These are phyloP conservation scores for Diprion similis DNA, from an alignment of 1,140 invertebrate species.

Conservation along the genomic window DNA sequence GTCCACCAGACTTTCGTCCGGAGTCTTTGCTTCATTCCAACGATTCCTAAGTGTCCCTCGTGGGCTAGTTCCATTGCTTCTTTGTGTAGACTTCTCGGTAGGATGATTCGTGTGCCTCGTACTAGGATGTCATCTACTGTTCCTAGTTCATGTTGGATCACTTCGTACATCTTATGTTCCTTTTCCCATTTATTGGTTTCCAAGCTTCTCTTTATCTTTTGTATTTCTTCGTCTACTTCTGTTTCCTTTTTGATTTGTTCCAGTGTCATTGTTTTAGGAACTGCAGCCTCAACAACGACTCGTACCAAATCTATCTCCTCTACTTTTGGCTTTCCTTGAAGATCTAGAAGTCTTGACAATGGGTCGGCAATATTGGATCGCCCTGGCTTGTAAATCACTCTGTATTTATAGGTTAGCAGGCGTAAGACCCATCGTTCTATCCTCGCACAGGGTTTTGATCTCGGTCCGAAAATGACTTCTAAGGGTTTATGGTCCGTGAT, in stretches of 20 bases:
- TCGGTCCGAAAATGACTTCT: slow-evolving; percentile 32
- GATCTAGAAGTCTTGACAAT: slow-evolving; percentile 34
- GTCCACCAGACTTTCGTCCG: slow-evolving; percentile 36
- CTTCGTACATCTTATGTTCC: slow-evolving; percentile 23
- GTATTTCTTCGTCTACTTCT: slow-evolving; percentile 15
- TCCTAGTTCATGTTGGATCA: slow-evolving; percentile 22
- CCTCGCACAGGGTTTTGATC: slow-evolving; percentile 45
- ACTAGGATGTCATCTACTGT: slow-evolving; percentile 21
- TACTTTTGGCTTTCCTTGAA: slow-evolving; percentile 12
- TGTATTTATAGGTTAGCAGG: slow-evolving; percentile 46
- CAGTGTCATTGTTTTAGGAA: too few species aligned
- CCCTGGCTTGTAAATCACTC: slow-evolving; percentile 42
- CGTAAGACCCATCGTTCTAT: slow-evolving; percentile 50
- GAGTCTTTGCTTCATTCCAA: slow-evolving; percentile 34
- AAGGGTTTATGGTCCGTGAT: slow-evolving; percentile 48
- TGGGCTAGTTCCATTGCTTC: slow-evolving; percentile 28
- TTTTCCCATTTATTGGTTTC: slow-evolving; percentile 20
- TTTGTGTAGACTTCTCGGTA: slow-evolving; percentile 23
- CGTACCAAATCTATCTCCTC: not conserved
- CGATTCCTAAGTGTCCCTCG: slow-evolving; percentile 35
- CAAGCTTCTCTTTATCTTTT: slow-evolving; percentile 19
- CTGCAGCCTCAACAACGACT: too few species aligned
- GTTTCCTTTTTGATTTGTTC: slow-evolving; percentile 16
- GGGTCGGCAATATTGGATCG: slow-evolving; percentile 45
- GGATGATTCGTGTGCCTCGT: slow-evolving; percentile 19